Evolutionary conservation across 2,797 vertebrate species (phyloP).

Genomic region (Steatocranus sp.): DNA sequence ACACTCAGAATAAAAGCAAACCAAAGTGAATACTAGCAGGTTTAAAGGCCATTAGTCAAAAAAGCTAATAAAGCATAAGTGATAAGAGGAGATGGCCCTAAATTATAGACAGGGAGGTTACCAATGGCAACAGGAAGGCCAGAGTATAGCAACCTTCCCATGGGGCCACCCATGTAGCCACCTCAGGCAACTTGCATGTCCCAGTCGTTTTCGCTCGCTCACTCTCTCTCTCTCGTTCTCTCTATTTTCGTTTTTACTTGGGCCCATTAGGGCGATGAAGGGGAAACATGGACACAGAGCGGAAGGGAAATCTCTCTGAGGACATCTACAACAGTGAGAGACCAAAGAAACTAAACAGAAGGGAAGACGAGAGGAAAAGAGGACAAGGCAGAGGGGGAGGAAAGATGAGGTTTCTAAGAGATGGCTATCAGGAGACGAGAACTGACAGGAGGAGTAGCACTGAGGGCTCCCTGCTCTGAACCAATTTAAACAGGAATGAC

Average conservation of each 20-base stretch:
- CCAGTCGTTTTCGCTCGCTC: neutral
- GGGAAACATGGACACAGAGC: conserved; percentile 38
- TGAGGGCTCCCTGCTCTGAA: conserved; percentile 37
- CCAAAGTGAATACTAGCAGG: neutral
- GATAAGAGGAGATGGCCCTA: neutral
- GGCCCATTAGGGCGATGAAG: conserved; percentile 42
- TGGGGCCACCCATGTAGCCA: conserved; percentile 17
- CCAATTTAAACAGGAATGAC: conserved; percentile 19
- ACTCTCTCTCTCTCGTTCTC: neutral
- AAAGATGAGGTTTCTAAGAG: neutral
- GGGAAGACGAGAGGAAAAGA: neutral
- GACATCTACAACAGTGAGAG: conserved; percentile 9
- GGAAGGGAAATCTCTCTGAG: conserved; percentile 48
- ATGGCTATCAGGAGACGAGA: conserved; percentile 25
- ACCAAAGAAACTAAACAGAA: conserved; percentile 10
- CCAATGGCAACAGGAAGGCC: neutral
- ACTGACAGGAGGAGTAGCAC: conserved; percentile 53
- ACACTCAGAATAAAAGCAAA: neutral
- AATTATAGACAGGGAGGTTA: conserved; percentile 4
- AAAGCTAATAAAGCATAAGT: neutral
- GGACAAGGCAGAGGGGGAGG: neutral
- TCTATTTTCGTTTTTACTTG: conserved; percentile 15
- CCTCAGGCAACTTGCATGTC: conserved; percentile 39
- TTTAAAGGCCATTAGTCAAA: neutral
- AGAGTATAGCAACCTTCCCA: conserved; percentile 43